phyloP scores from a whole-genome alignment of 2,113 vertebrate genomes.

The Melanotaenia duboulayi region DNA sequence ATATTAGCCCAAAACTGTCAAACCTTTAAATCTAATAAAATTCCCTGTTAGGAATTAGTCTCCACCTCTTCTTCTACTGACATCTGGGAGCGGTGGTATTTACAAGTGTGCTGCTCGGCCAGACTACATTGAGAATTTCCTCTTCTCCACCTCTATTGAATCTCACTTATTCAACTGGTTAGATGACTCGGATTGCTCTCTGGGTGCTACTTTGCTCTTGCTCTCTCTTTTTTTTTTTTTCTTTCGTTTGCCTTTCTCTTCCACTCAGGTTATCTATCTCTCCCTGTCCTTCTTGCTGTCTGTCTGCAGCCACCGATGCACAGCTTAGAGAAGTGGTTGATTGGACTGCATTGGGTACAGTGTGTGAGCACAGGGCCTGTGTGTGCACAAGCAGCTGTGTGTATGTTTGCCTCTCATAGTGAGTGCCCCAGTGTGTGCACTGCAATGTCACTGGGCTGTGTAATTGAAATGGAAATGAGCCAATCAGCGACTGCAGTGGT shows the following conservation, averaged over 20 bases:
- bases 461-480: conserved; percentile 93
- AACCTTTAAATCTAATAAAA: neutral
- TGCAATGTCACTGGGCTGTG: conserved; percentile 88
- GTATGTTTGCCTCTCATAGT: conserved; percentile 25
- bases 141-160: conserved; percentile 25
- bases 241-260: conserved; percentile 47
- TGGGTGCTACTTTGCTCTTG: conserved; percentile 42
- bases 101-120: neutral
- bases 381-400: conserved; percentile 15
- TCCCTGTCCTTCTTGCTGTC: conserved; percentile 56
- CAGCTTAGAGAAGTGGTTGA: conserved; percentile 80
- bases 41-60: conserved; percentile 7
- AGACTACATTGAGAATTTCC: conserved; percentile 30
- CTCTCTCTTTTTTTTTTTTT: conserved; percentile 10
- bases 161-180: conserved; percentile 54
- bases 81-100: conserved; percentile 23
- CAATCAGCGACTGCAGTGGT: conserved; percentile 83
- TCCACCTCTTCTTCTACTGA: conserved; percentile 2
- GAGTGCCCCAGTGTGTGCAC: conserved; percentile 56
- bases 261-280: conserved; percentile 61
- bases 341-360: conserved; percentile 83
- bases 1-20: neutral
- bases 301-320: conserved; percentile 72
- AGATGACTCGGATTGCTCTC: conserved; percentile 47
- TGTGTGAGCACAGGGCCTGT: conserved; percentile 17